phyloP scores from a whole-genome alignment of 2,888 invertebrate genomes.

The Lumbricus terrestris region DNA sequence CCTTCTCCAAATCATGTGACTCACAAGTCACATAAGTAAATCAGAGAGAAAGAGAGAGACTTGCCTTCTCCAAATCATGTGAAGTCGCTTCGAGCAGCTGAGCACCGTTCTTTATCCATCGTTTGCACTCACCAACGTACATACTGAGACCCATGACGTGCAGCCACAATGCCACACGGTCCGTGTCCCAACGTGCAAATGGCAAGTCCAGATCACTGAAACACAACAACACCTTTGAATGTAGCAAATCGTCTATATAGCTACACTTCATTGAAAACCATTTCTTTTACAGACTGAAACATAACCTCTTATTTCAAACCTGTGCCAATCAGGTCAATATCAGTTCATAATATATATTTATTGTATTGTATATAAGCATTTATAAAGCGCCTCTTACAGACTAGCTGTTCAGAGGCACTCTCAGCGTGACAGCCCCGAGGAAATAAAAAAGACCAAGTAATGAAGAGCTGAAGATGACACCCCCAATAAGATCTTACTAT shows the following conservation, averaged over 20 bases:
- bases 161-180: slow-evolving; percentile 64
- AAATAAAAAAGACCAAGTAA: too few relatives aligned
- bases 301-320: neutral
- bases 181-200: slow-evolving; percentile 77
- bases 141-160: slow-evolving; percentile 60
- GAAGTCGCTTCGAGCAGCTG: slow-evolving; percentile 76
- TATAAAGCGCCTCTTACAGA: too few relatives aligned
- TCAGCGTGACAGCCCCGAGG: too few relatives aligned
- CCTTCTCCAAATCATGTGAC: too few relatives aligned
- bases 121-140: slow-evolving; percentile 76
- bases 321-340: neutral
- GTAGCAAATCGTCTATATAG: neutral
- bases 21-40: too few relatives aligned
- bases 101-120: slow-evolving; percentile 79
- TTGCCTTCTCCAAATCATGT: slow-evolving; percentile 78
- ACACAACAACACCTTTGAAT: slow-evolving; percentile 19
- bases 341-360: neutral
- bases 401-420: too few relatives aligned
- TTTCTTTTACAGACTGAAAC: neutral
- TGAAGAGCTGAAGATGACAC: too few relatives aligned
- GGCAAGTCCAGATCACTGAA: slow-evolving; percentile 70
- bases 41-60: neutral
- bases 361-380: too few relatives aligned
- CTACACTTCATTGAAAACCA: neutral
- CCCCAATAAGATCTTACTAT: too few relatives aligned